Base-by-base conservation (phyloP, 2,797 vertebrate genomes). In the Acanthornis magna region DNA sequence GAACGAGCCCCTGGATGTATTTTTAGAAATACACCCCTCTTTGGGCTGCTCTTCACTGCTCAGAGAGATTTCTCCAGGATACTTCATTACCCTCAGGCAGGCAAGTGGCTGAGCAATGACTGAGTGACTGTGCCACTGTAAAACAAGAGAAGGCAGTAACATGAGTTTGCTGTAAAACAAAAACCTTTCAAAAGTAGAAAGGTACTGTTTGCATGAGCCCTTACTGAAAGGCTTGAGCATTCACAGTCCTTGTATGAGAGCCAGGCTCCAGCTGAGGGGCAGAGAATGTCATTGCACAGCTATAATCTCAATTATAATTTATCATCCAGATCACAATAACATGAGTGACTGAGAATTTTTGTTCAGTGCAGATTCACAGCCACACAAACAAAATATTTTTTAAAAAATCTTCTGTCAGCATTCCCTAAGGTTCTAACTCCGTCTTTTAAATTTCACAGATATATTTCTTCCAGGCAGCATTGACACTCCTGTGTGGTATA, bases 191-290 rank as follows among this genome's bases (percentile, higher is more conserved):
- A 23, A 51, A 60, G 25, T 7, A 29, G 85, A 84, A 68, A 21
- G 12, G 57, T 54, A 27, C 10, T 48, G 45, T 48, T 86, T 3
- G 2, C 11, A 7, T 42, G 60, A 85, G n/a, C 34, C 22, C 32
- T 75, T 32, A 20, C 34, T 36, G 36, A 63, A 15, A 58, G 51
- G 23, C 32, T 42, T 3, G 20, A 83, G 18, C 7, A 17, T 47
- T 80, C 26, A 17, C 5, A 79, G 55, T 25, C 29, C 4, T 90
- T 4, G 0, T 0, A 0, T 34, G 65, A 76, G 32, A 79, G 23
- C 48, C 29, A 42, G 55, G 26, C 34, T 63, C 21, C 3, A 0
- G 9, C 32, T 67, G 58, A 78, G 58, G 27, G 60, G 25, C 53
- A 90, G 45, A 48, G 11, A 15, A 7, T 76, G n/a, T 40, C 40